Conservation (phyloP, 2,888 invertebrate genomes). For the Drosophila flavopinicola region DNA sequence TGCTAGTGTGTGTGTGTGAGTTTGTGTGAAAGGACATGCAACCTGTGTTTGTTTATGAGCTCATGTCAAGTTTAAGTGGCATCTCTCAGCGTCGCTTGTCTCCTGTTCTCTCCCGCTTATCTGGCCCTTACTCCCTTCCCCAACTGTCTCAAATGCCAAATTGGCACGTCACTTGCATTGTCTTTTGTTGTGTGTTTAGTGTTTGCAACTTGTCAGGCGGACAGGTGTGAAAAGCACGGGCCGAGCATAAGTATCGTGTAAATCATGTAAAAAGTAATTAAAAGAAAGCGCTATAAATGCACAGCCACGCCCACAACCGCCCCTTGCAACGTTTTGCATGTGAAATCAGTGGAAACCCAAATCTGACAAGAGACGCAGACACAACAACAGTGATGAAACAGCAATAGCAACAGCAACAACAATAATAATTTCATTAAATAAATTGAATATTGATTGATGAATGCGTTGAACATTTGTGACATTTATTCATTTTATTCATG, state of each 20-base stretch:
- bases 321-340: conserved; percentile 13
- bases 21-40: conserved; percentile 53
- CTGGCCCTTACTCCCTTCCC: not conserved
- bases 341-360: conserved; percentile 20
- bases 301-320: no score
- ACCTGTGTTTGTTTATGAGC: conserved; percentile 65
- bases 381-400: conserved; percentile 7
- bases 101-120: not conserved
- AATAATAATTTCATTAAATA: conserved; percentile 58
- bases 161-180: conserved; percentile 58
- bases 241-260: conserved; percentile 35
- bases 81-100: conserved; percentile 37
- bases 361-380: conserved; percentile 11
- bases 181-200: conserved; percentile 52
- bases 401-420: conserved; percentile 4
- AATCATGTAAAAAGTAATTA: conserved; percentile 64
- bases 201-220: conserved; percentile 42
- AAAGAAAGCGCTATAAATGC: conserved; percentile 28
- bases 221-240: conserved; percentile 24
- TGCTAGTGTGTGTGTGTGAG: no score
- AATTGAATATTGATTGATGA: conserved; percentile 69
- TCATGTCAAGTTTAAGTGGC: conserved; percentile 63
- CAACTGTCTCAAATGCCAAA: conserved; percentile 46
- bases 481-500: conserved; percentile 66
- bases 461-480: conserved; percentile 57